phyloP scores from a whole-genome alignment of 2,888 invertebrate species.

The Eulithis prunata region DNA sequence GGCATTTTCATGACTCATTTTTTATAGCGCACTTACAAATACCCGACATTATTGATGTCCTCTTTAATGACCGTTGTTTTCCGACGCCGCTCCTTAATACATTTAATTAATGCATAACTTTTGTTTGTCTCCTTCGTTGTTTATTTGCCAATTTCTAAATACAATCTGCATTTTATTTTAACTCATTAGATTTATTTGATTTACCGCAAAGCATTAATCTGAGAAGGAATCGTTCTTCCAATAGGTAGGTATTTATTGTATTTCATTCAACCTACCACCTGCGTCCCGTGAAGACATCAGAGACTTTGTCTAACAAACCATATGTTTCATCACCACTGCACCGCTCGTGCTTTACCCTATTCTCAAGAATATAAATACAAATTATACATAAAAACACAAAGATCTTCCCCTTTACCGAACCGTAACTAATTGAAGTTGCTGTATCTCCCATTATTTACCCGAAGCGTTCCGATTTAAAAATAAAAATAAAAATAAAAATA shows the following conservation, averaged over 20 bases:
- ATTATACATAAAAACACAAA: slow-evolving; percentile 63
- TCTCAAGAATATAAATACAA: slow-evolving; percentile 62
- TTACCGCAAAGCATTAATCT: no score
- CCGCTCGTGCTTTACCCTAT: slow-evolving; percentile 66
- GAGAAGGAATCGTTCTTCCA: no score
- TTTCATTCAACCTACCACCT: slow-evolving; percentile 47
- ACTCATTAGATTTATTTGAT: no score
- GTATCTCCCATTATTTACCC: slow-evolving; percentile 71
- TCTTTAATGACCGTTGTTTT: slow-evolving; percentile 54
- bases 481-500: no score
- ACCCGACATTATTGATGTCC: slow-evolving; percentile 76
- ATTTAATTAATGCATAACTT: slow-evolving; percentile 48
- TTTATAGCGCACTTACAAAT: slow-evolving; percentile 82
- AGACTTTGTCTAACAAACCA: slow-evolving; percentile 72
- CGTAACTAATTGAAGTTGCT: slow-evolving; percentile 77
- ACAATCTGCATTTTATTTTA: neutral
- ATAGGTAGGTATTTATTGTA: neutral
- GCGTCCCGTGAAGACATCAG: slow-evolving; percentile 56
- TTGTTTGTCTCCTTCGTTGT: slow-evolving; percentile 35
- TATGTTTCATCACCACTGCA: slow-evolving; percentile 58
- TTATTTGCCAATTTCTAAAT: slow-evolving; percentile 10
- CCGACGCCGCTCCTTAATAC: slow-evolving; percentile 41
- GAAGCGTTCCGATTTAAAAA: slow-evolving; percentile 76
- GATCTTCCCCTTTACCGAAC: slow-evolving; percentile 71
- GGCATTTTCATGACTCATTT: slow-evolving; percentile 82